Evolutionary conservation across 1,140 invertebrate species (phyloP).

Genomic region (Colletes gigas): DNA sequence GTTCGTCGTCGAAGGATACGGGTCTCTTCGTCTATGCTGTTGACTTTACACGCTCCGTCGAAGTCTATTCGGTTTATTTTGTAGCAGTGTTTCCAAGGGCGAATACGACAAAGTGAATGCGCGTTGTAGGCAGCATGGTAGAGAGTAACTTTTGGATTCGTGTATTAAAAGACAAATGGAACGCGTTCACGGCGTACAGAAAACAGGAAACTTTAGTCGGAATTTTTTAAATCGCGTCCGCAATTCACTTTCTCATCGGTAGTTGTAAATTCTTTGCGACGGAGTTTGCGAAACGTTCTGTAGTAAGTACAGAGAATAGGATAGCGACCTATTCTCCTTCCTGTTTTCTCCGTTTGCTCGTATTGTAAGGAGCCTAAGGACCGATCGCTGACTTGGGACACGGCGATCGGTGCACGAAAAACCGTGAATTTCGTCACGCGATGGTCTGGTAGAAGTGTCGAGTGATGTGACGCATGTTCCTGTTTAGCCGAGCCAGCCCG

Average conservation of each 20-base stretch:
- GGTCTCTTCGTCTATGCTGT: background rate
- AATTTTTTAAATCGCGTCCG: too few species aligned
- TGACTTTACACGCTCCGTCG: background rate
- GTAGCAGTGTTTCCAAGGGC: background rate
- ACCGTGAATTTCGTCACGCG: conserved; percentile 22
- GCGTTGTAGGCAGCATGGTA: conserved; percentile 32
- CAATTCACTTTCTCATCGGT: too few species aligned
- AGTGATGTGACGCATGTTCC: conserved; percentile 83
- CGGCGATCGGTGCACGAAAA: conserved; percentile 2
- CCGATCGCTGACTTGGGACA: conserved; percentile 11
- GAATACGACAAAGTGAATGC: background rate
- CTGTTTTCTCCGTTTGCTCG: background rate
- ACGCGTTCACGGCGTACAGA: conserved; percentile 10
- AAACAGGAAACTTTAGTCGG: background rate
- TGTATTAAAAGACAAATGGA: background rate
- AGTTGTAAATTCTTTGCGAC: background rate
- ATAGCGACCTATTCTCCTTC: conserved; percentile 1
- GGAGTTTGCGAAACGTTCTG: background rate
- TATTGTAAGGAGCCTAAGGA: background rate
- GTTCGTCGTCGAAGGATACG: conserved; percentile 16
- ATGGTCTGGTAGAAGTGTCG: conserved; percentile 76
- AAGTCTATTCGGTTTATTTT: background rate
- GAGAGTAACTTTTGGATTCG: conserved; percentile 8
- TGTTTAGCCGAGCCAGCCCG: conserved; percentile 90
- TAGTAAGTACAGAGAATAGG: background rate